Evolutionary conservation across 2,113 vertebrate genomes (phyloP), one percentile per base, ranked within the genome.

Genomic region (Carollia perspicillata): DNA sequence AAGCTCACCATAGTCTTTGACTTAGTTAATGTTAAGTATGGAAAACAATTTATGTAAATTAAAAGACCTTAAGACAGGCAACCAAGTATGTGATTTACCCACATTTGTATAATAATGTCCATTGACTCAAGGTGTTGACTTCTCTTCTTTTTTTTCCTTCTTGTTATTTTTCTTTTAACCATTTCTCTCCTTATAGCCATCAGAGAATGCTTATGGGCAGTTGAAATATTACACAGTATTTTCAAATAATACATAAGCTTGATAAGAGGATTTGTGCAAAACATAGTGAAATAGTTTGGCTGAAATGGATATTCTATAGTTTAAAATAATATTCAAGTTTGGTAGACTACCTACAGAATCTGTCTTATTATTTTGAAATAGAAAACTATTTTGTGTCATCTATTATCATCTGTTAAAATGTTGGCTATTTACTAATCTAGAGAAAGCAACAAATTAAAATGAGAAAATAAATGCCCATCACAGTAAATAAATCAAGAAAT

Each of bases 351-450:
- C 51, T 93, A 68, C 0, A 69, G 7, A 33, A 92, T 79, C 65
- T 75, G 10, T 35, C 22, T 81, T 77, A n/a, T 83, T 75, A 95
- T 84, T 87, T 94, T 84, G 8, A 94, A 95, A 79, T 58, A 18
- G 11, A 17, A 80, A 88, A 28, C 69, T 89, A 51, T 79, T 88
- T 17, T 60, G 1, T 47, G 2, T 30, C 17, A 5, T 84, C 6
- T 78, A 6, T 53, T 72, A 3, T 49, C 22, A 55, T 85, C n/a
- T 87, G 77, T 65, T 72, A 71, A 84, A 28, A 49, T 49, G 0
- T 58, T 93, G 33, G 2, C 23, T 49, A 44, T 44, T 85, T 79
- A 68, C 8, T 79, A 20, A 28, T 53, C 2, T 72, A 87, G 11
- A 79, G 22, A 66, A 51, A 90, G 18, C 80, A 44, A 9, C 3